Percentiles rank a stretch among this genome's conserved stretches.
These are phyloP conservation scores for Epinephelus coioides DNA, from an alignment of 2,797 vertebrate species.

Conservation along the genomic window DNA sequence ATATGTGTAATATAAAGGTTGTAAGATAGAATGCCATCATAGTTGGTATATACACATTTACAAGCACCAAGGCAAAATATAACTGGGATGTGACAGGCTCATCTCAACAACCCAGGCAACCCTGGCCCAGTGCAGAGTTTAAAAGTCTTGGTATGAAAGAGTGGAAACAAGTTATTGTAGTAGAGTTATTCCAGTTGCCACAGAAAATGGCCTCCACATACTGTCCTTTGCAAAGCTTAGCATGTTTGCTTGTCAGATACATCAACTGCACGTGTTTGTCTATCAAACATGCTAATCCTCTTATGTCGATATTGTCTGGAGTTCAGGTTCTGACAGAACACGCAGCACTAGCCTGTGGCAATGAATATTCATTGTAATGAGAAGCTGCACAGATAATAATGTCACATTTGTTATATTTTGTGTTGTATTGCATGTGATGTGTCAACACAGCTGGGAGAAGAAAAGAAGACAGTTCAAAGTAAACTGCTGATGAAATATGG, in stretches of 20 bases:
- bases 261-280: constrained; percentile 42
- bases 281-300: constrained; percentile 48
- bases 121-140: neutral
- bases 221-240: constrained; percentile 14
- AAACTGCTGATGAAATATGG: constrained; percentile 39
- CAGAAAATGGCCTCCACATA: neutral
- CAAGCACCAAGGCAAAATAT: neutral
- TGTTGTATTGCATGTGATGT: constrained; percentile 11
- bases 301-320: constrained; percentile 2
- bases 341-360: constrained; percentile 13
- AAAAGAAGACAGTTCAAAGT: constrained; percentile 3
- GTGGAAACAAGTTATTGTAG: neutral
- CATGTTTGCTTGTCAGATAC: constrained; percentile 36
- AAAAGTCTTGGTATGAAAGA: neutral
- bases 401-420: constrained; percentile 18
- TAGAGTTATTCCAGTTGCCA: neutral
- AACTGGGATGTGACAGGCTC: neutral
- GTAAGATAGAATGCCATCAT: neutral
- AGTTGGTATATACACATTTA: neutral
- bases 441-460: constrained; percentile 27
- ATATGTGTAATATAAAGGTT: neutral
- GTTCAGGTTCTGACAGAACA: constrained; percentile 23
- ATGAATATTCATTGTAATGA: constrained; percentile 30
- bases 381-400: neutral
- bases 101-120: neutral